A percentile compares a stretch with the other conserved stretches of the same genome.
Conservation (phyloP, 2,797 vertebrate genomes). For the Ambastaia sidthimunki region DNA sequence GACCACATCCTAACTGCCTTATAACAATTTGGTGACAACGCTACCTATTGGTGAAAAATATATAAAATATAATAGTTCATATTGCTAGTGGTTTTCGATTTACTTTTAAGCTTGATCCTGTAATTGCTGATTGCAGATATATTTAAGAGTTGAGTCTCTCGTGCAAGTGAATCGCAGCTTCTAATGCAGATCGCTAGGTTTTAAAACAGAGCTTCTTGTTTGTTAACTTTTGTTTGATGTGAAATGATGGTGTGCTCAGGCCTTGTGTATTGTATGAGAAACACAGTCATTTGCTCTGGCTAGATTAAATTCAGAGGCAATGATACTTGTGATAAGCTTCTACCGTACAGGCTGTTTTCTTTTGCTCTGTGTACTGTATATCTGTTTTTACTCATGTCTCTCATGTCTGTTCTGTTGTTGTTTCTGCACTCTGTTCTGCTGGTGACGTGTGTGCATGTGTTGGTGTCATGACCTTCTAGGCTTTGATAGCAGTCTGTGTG, state of each 20-base stretch:
- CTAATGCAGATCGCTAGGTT: not conserved
- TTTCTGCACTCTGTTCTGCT: conserved; percentile 5
- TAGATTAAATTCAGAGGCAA: conserved; percentile 32
- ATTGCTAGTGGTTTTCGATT: too few relatives aligned
- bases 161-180: not conserved
- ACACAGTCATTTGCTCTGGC: not conserved
- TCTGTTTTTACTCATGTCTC: conserved; percentile 12
- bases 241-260: conserved; percentile 10
- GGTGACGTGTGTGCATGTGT: conserved; percentile 8
- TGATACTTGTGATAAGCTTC: conserved; percentile 36
- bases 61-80: too few relatives aligned
- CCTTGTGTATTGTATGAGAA: conserved; percentile 16
- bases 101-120: too few relatives aligned
- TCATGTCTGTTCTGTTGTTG: not conserved
- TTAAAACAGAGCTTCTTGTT: not conserved
- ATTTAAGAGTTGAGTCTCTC: not conserved
- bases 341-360: conserved; percentile 4
- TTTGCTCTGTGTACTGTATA: not conserved
- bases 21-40: too few relatives aligned
- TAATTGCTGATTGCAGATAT: too few relatives aligned
- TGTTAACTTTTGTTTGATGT: conserved; percentile 2
- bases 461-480: conserved; percentile 28
- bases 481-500: conserved; percentile 42
- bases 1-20: too few relatives aligned
- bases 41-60: too few relatives aligned